Percentiles rank a stretch among this genome's conserved stretches.
Evolutionary conservation across 2,888 invertebrate species (phyloP).

Genomic region (Itoplectis maculator): DNA sequence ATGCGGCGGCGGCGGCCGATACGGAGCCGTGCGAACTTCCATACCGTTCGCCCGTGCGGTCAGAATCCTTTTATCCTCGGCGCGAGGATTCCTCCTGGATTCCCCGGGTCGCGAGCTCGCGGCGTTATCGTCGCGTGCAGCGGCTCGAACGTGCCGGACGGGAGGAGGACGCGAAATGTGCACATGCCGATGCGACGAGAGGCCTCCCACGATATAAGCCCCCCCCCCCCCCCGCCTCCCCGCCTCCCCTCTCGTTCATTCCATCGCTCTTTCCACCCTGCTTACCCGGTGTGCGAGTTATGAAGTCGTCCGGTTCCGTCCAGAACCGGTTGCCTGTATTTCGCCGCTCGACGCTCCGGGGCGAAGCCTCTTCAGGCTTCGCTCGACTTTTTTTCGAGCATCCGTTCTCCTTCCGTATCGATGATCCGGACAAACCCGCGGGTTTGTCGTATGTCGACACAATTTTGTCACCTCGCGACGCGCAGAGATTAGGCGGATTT

Average conservation of each 20-base stretch:
- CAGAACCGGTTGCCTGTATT: conserved; percentile 78
- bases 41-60: too few species aligned
- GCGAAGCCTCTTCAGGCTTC: conserved; percentile 17
- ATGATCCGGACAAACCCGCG: too few species aligned
- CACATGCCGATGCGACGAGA: conserved; percentile 51
- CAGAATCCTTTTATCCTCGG: conserved; percentile 78
- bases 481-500: too few species aligned
- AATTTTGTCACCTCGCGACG: too few species aligned
- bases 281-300: conserved; percentile 79
- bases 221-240: too few species aligned
- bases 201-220: conserved; percentile 79
- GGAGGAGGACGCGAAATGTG: conserved; percentile 49
- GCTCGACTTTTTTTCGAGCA: too few species aligned
- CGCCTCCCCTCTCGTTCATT: too few species aligned
- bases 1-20: conserved; percentile 16
- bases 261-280: too few species aligned
- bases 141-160: conserved; percentile 65
- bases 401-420: too few species aligned
- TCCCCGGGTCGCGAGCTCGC: conserved; percentile 65
- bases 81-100: conserved; percentile 78
- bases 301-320: conserved; percentile 80
- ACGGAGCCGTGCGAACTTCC: conserved; percentile 28
- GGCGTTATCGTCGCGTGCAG: conserved; percentile 81
- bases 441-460: too few species aligned
- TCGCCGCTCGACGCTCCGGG: conserved; percentile 67